Conservation (phyloP, 2,888 invertebrate genomes). For the Dicycla oo region DNA sequence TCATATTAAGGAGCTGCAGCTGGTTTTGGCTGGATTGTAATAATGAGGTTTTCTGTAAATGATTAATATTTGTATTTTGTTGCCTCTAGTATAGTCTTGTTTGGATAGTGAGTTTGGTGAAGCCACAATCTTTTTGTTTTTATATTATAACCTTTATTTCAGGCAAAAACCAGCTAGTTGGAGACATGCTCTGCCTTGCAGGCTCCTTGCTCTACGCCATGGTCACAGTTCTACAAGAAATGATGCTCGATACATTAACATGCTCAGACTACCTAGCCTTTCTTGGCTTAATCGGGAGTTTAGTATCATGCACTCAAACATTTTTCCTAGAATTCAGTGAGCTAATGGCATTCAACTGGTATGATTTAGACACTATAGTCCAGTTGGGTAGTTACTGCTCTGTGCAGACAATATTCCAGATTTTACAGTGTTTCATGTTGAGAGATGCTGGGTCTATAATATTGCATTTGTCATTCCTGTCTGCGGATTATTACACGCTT, state of each 20-base stretch:
- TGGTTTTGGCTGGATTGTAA: neutral
- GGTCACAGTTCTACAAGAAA: constrained; percentile 95
- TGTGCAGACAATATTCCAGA: constrained; percentile 94
- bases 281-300: constrained; percentile 94
- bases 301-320: constrained; percentile 95
- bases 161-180: constrained; percentile 95
- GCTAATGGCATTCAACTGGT: constrained; percentile 92
- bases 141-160: constrained; percentile 67
- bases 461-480: constrained; percentile 95
- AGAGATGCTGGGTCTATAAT: constrained; percentile 95
- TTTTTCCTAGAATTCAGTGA: constrained; percentile 94
- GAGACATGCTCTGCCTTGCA: constrained; percentile 95
- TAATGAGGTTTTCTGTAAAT: neutral
- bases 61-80: neutral
- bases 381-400: constrained; percentile 92
- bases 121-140: neutral
- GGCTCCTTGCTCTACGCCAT: constrained; percentile 95
- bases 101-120: neutral
- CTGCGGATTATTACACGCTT: constrained; percentile 96
- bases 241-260: constrained; percentile 94
- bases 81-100: neutral
- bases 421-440: constrained; percentile 94
- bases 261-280: constrained; percentile 95
- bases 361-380: constrained; percentile 92
- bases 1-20: neutral